Conservation (phyloP, 2,797 vertebrate species). For the Hippocampus kuda region DNA sequence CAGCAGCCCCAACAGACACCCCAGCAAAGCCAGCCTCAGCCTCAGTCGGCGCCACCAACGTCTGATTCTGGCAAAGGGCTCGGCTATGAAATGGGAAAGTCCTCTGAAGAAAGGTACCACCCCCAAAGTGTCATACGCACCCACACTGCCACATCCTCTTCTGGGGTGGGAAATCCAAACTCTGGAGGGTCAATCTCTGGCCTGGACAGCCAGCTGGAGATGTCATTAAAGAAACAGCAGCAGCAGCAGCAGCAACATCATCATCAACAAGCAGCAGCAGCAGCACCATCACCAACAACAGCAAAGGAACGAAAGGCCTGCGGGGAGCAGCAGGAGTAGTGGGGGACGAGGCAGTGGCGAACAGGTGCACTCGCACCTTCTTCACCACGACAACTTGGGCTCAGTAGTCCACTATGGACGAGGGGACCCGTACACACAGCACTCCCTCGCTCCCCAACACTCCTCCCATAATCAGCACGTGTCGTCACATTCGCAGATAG, state of each 20-base stretch:
- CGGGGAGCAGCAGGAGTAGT: slow-evolving; percentile 56
- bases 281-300: slow-evolving; percentile 55
- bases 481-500: slow-evolving; percentile 63
- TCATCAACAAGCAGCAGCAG: slow-evolving; percentile 51
- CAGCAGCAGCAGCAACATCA: slow-evolving; percentile 56
- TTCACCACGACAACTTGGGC: slow-evolving; percentile 77
- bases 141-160: slow-evolving; percentile 70
- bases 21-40: slow-evolving; percentile 60
- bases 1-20: slow-evolving; percentile 63
- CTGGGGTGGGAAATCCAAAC: slow-evolving; percentile 56
- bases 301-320: slow-evolving; percentile 74
- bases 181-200: slow-evolving; percentile 66
- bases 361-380: slow-evolving; percentile 68
- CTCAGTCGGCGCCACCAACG: slow-evolving; percentile 56
- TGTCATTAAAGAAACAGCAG: slow-evolving; percentile 75
- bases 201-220: slow-evolving; percentile 79
- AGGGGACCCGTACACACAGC: slow-evolving; percentile 68
- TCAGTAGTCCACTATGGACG: slow-evolving; percentile 82
- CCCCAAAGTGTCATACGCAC: slow-evolving; percentile 91
- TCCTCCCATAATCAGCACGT: slow-evolving; percentile 70
- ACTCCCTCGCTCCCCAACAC: slow-evolving; percentile 65
- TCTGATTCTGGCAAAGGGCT: slow-evolving; percentile 71
- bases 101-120: slow-evolving; percentile 82
- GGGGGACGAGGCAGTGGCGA: slow-evolving; percentile 61
- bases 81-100: slow-evolving; percentile 79